Evolutionary conservation across 64 coral and sea anemone species (phyloP).

Genomic region (Actinia equina): DNA sequence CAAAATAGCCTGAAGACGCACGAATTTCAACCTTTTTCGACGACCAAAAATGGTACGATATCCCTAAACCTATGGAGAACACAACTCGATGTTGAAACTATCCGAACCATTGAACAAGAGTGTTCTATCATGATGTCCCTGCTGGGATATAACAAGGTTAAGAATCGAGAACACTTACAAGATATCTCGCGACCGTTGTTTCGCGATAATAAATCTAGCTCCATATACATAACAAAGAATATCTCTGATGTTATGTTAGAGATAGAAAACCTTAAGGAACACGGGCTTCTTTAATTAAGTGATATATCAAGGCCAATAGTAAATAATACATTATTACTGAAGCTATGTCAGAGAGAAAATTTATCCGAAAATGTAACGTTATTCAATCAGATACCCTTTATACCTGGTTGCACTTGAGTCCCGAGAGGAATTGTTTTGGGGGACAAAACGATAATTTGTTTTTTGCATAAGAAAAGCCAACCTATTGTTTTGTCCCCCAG

Average conservation of each 20-base stretch:
- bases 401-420: no score
- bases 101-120: slow-evolving; percentile 40
- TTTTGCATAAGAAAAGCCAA: no score
- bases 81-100: slow-evolving; percentile 38
- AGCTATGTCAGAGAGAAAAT: no score
- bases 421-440: no score
- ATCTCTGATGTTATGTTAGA: background rate
- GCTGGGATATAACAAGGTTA: slow-evolving; percentile 38
- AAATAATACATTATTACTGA: no score
- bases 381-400: no score
- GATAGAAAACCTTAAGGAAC: background rate
- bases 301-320: no score
- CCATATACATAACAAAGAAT: background rate
- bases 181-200: background rate
- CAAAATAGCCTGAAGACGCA: slow-evolving; percentile 17
- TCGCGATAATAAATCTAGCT: background rate
- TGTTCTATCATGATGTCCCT: slow-evolving; percentile 36
- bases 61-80: slow-evolving; percentile 49
- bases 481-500: no score
- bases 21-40: slow-evolving; percentile 37
- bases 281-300: background rate
- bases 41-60: slow-evolving; percentile 46
- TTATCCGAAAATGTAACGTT: no score
- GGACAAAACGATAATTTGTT: no score
- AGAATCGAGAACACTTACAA: background rate